phyloP scores from a whole-genome alignment of 2,888 invertebrate species.

The Julus scandinavius region DNA sequence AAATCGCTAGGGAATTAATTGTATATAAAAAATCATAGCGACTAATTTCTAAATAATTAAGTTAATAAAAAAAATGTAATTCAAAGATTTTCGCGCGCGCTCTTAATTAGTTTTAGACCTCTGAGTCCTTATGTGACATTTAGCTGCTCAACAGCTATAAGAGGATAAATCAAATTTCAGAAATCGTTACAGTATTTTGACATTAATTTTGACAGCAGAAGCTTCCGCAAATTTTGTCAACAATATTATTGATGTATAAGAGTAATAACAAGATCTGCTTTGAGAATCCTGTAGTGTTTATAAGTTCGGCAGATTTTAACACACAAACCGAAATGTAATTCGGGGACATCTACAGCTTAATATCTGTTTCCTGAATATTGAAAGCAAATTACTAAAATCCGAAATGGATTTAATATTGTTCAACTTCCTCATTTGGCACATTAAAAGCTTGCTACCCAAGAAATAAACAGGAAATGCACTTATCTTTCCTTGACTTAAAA shows the following conservation, averaged over 20 bases:
- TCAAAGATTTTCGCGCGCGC: background rate
- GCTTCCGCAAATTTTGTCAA: conserved; percentile 13
- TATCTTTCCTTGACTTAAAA: too few species aligned
- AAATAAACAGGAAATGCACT: too few species aligned
- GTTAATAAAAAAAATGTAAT: background rate
- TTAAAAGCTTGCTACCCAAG: too few species aligned
- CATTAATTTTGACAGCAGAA: background rate
- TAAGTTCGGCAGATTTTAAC: too few species aligned
- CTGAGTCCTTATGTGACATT: background rate
- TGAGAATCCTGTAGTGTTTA: background rate
- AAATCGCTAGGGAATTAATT: background rate
- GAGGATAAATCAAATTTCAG: background rate
- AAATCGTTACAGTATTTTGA: background rate
- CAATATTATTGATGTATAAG: background rate
- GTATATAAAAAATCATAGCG: background rate
- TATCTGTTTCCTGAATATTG: too few species aligned
- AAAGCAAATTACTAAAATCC: too few species aligned
- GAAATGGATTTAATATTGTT: too few species aligned
- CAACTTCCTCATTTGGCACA: too few species aligned
- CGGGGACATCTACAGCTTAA: too few species aligned
- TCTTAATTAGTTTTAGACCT: background rate
- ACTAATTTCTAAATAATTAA: conserved; percentile 27
- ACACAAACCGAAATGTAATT: too few species aligned
- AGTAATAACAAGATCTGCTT: background rate
- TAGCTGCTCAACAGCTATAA: background rate